These are phyloP conservation scores for Isotomurus palustris DNA, from an alignment of 2,888 invertebrate species.

Conservation along the genomic window DNA sequence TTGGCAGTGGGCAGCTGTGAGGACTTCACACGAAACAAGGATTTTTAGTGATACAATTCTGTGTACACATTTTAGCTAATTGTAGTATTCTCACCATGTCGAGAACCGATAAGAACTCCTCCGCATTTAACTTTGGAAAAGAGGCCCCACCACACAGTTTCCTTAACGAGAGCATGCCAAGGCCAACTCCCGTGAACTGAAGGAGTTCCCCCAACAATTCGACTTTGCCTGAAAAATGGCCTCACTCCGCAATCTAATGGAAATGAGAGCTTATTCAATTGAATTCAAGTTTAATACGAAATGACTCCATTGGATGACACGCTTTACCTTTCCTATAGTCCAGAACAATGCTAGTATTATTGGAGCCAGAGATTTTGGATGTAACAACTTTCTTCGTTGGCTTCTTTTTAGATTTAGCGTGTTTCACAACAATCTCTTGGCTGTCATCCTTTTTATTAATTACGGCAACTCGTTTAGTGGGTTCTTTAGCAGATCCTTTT, in stretches of 20 bases:
- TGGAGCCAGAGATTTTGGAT: conserved; percentile 38
- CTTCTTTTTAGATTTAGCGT: conserved; percentile 5
- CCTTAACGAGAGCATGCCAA: conserved; percentile 85
- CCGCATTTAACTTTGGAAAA: conserved; percentile 94
- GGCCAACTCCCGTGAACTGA: conserved; percentile 64
- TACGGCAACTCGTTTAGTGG: too few relatives aligned
- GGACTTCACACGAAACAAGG: not conserved
- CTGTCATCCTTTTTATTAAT: too few relatives aligned
- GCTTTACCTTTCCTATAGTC: conserved; percentile 52
- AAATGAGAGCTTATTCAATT: not conserved
- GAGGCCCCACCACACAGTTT: conserved; percentile 86
- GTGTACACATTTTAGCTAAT: conserved; percentile 6
- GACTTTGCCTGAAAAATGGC: conserved; percentile 63
- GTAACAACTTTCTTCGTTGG: conserved; percentile 19
- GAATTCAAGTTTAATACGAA: not conserved
- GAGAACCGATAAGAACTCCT: conserved; percentile 70
- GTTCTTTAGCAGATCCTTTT: not conserved
- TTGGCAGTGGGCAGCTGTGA: conserved; percentile 21
- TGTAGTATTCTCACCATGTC: conserved; percentile 13
- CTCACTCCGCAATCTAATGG: conserved; percentile 76
- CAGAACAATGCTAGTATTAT: conserved; percentile 51
- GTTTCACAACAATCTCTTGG: too few relatives aligned
- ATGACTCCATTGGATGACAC: not conserved
- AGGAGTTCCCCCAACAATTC: conserved; percentile 85
- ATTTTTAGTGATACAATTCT: not conserved